Conservation (phyloP, 2,888 invertebrate genomes). For the Xylocampa areola region DNA sequence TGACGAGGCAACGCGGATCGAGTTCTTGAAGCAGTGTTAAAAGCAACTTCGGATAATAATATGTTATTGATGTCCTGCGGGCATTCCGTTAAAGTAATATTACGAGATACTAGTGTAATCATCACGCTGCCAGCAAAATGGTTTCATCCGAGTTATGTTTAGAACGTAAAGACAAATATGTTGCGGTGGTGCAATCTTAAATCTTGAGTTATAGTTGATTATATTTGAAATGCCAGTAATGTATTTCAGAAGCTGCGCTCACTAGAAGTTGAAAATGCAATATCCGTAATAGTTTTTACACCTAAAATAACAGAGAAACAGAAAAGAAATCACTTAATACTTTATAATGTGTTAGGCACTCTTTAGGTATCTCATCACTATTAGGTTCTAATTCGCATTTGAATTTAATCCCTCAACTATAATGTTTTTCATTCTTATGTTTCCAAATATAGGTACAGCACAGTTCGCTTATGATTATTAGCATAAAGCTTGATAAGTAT, state of each 20-base stretch:
- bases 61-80: constrained; percentile 34
- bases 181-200: constrained; percentile 27
- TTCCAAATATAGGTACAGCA: not conserved
- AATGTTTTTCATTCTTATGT: not conserved
- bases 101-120: constrained; percentile 33
- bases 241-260: constrained; percentile 18
- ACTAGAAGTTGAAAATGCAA: constrained; percentile 2
- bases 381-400: too few species aligned
- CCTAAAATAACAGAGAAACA: constrained; percentile 1
- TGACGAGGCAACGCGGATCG: not conserved
- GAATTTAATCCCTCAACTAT: too few species aligned
- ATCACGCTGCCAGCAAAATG: constrained; percentile 37
- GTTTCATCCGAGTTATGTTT: constrained; percentile 46
- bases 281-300: constrained; percentile 16
- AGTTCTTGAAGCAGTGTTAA: constrained; percentile 11
- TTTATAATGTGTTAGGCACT: too few species aligned
- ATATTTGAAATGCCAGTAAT: constrained; percentile 43
- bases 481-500: not conserved
- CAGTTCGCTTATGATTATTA: not conserved
- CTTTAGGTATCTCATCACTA: too few species aligned
- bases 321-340: too few species aligned
- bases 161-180: constrained; percentile 46
- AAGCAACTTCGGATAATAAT: constrained; percentile 18
- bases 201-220: constrained; percentile 35
- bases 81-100: constrained; percentile 26